These are phyloP conservation scores for Penaeus monodon DNA, from an alignment of 2,888 invertebrate species.

Conservation along the genomic window DNA sequence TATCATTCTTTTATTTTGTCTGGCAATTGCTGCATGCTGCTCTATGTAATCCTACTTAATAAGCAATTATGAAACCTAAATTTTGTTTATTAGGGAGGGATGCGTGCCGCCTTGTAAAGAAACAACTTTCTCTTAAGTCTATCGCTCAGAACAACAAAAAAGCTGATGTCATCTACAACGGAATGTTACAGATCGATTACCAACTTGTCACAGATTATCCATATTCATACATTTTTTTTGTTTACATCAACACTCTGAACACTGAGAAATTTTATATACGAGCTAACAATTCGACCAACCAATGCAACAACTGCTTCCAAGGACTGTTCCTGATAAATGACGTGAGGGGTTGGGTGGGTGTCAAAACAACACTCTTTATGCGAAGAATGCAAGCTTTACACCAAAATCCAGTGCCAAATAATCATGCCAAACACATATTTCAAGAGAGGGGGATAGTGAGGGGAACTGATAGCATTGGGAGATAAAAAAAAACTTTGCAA, in stretches of 20 bases:
- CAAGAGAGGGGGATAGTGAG: too few species aligned
- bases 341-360: too few species aligned
- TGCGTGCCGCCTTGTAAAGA: constrained; percentile 52
- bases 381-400: too few species aligned
- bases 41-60: constrained; percentile 38
- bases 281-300: constrained; percentile 40
- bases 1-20: constrained; percentile 6
- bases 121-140: constrained; percentile 38
- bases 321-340: not conserved
- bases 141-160: constrained; percentile 51
- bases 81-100: constrained; percentile 45
- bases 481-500: not conserved
- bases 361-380: too few species aligned
- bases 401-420: too few species aligned
- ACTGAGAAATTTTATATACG: constrained; percentile 40
- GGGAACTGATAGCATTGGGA: too few species aligned
- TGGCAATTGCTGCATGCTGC: constrained; percentile 45
- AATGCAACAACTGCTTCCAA: constrained; percentile 13
- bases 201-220: constrained; percentile 40
- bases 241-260: constrained; percentile 46
- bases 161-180: constrained; percentile 50
- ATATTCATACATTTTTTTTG: constrained; percentile 33
- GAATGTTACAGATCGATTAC: constrained; percentile 50
- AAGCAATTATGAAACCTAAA: constrained; percentile 44
- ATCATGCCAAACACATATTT: too few species aligned